Evolutionary conservation across 2,888 invertebrate genomes (phyloP).

Genomic region (Ormyrus labotus): DNA sequence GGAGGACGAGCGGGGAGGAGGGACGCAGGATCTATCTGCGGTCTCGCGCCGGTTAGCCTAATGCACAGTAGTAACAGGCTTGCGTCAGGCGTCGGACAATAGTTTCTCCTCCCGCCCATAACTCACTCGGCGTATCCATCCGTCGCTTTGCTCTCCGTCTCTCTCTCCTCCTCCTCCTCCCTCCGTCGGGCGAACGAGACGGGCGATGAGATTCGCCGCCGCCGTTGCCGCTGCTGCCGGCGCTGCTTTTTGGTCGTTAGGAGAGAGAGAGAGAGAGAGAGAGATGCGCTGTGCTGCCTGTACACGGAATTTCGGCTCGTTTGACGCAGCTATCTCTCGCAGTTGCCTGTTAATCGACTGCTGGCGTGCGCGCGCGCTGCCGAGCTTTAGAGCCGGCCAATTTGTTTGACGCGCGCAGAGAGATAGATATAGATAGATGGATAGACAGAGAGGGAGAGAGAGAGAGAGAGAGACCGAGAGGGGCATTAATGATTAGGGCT

Average conservation of each 20-base stretch:
- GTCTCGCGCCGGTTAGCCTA: slow-evolving; percentile 47
- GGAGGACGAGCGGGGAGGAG: not conserved
- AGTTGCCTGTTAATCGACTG: slow-evolving; percentile 20
- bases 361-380: not conserved
- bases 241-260: too few relatives aligned
- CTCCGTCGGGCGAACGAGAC: not conserved
- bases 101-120: not conserved
- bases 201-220: not conserved
- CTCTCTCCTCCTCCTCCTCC: not conserved
- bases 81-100: slow-evolving; percentile 40
- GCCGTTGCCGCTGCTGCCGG: too few relatives aligned
- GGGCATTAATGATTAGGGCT: slow-evolving; percentile 18
- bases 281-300: too few relatives aligned
- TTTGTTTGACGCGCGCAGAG: slow-evolving; percentile 15
- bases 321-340: not conserved
- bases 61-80: slow-evolving; percentile 50
- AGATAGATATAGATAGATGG: too few relatives aligned
- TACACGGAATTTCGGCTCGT: slow-evolving; percentile 3
- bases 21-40: slow-evolving; percentile 31
- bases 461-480: not conserved
- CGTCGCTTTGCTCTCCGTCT: not conserved
- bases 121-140: too few relatives aligned
- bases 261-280: too few relatives aligned
- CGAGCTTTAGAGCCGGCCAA: slow-evolving; percentile 15
- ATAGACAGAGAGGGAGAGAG: not conserved